Percentiles rank a stretch among this genome's conserved stretches.
Conservation (phyloP, 2,113 vertebrate species). For the Brienomyrus brachyistius region DNA sequence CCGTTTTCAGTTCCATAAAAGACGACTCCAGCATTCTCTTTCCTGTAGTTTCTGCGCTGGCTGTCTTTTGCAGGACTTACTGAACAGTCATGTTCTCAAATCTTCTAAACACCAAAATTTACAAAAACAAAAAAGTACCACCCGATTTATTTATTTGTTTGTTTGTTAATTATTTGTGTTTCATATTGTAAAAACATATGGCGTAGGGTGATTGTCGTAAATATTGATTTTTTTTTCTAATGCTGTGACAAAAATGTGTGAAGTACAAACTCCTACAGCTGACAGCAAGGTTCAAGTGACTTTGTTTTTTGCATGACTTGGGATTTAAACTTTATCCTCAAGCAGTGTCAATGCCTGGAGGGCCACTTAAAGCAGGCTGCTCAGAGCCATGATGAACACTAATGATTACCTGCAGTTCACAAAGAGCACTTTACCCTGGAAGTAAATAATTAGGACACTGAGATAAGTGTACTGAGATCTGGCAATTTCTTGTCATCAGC, state of each 20-base stretch:
- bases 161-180: neutral
- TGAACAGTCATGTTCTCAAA: neutral
- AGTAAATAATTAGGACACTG: constrained; percentile 12
- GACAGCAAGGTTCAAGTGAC: neutral
- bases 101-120: neutral
- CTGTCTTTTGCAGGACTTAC: neutral
- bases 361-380: neutral
- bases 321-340: neutral
- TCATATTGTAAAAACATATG: neutral
- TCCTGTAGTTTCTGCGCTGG: neutral
- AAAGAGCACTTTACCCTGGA: neutral
- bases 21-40: neutral
- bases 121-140: neutral
- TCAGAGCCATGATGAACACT: neutral
- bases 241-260: neutral
- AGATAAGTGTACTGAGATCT: neutral
- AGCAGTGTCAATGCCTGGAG: neutral
- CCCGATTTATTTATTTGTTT: neutral
- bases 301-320: neutral
- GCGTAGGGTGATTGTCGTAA: neutral
- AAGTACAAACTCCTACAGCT: neutral
- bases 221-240: neutral
- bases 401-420: neutral
- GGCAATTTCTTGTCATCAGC: neutral
- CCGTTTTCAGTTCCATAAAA: constrained; percentile 2